Evolutionary conservation across 2,888 invertebrate species (phyloP), one percentile per base, ranked within the genome.

Genomic region (Agrochola litura): DNA sequence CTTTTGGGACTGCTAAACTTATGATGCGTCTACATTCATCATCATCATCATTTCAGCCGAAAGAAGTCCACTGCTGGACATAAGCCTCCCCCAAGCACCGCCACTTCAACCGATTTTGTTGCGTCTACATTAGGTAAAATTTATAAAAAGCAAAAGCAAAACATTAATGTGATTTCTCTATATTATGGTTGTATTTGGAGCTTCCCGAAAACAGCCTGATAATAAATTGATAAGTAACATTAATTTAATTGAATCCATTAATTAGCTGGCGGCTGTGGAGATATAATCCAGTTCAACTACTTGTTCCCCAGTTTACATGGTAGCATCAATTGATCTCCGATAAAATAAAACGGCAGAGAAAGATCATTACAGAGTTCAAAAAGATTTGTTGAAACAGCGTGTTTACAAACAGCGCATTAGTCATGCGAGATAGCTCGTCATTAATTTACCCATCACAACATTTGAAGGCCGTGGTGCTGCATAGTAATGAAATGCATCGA

Each of bases 361-460:
- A 79, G 71, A 84, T 86, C 66, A 77, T 84, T 73, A 68, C 37
- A 66, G 61, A 81, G 86, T 77, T 79, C 76, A 75, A 76, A 79
- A 78, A 80, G 60, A 80, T 85, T 87, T 82, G 86, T 81, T 54
- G 65, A 68, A 76, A 63, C 64, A 79, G n/a, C 64, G 66, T 81
- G 82, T 81, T 85, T 79, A 80, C 71, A 76, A 81, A 76, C 73
- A 77, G 74, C 70, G 66, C 85, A 87, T 88, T 86, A 81, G 65
- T 87, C 73, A 88, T 66, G 19, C 16, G 41, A 73, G 75, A 78
- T 81, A 75, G 64, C 76, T 41, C 56, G 71, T 86, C 86, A 92
- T 91, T 90, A 89, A 91, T 90, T 88, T 79, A 88, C 82, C 77
- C 76, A 92, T 92, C 89, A 88, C 86, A 91, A 90, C 88, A 89